Base-by-base conservation (phyloP, 1,140 invertebrate species). In the Leucophenga varia region DNA sequence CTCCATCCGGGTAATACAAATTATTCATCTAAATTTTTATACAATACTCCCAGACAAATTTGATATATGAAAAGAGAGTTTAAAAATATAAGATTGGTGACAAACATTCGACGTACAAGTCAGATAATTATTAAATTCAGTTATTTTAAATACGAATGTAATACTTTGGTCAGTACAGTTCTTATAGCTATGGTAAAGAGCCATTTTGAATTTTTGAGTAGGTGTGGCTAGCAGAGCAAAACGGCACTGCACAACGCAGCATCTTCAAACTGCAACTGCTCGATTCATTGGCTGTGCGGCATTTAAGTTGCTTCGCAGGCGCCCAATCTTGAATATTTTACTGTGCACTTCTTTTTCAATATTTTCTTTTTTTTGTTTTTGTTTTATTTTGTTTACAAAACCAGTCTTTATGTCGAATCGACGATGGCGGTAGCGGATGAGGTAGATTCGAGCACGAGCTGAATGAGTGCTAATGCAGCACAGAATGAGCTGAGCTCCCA, bases 181-280 rank as follows among this genome's bases (percentile, higher is more conserved):
- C n/a, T n/a, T n/a, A n/a, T n/a, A n/a, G n/a, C n/a, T n/a, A n/a
- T 51, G 56, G 54, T 68, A 67, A 68, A 68, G 67, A 67, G 63
- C 63, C 63, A 67, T 67, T 67, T 67, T 67, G 63, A 46, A 63
- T 53, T 53, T 54, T 47, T 48, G 53, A 37, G 63, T 65, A 63
- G 63, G 63, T 63, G 63, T 67, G 63, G 63, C 63, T 55, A 57
- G 47, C 17, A 49, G 41, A 32, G 47, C 32, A 31, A 48, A 45
- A 48, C 40, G 60, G 47, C 17, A 49, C 46, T 32, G 47, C 32
- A 31, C 43, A 45, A 48, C 40, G 60, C 56, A 50, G 58, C 63
- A 61, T 67, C 63, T 67, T 46, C 56, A 59, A 49, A 59, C 52
- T 67, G 63, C 64, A 68, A 59, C 64, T 68, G 63, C 68, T 67